Evolutionary conservation across 1,140 invertebrate genomes (phyloP).

Genomic region (Rhynchophorus ferrugineus): DNA sequence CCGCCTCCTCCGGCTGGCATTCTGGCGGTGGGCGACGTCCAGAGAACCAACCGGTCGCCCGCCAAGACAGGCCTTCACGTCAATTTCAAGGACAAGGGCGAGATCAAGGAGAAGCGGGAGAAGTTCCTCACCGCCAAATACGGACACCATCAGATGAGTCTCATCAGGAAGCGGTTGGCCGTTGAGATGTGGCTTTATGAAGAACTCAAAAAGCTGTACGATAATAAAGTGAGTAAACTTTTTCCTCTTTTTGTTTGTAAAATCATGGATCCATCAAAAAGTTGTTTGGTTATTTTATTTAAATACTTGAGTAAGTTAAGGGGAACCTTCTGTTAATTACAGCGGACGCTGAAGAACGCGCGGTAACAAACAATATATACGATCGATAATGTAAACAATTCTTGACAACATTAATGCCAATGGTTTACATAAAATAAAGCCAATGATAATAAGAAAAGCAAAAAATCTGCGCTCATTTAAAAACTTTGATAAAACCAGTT

Average conservation of each 20-base stretch:
- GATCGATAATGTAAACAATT: too few species aligned
- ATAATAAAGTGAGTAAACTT: slow-evolving; percentile 37
- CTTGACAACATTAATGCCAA: too few species aligned
- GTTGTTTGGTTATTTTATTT: too few species aligned
- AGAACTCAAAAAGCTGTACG: slow-evolving; percentile 84
- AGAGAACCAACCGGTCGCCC: slow-evolving; percentile 50
- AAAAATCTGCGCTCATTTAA: too few species aligned
- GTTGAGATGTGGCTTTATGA: slow-evolving; percentile 98
- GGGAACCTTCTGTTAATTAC: too few species aligned
- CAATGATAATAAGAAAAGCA: too few species aligned
- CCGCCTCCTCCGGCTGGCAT: slow-evolving; percentile 34
- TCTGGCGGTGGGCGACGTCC: slow-evolving; percentile 36
- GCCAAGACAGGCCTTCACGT: slow-evolving; percentile 75
- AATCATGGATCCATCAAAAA: slow-evolving; percentile 2
- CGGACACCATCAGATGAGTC: slow-evolving; percentile 92
- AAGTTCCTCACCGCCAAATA: slow-evolving; percentile 96
- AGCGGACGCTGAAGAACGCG: too few species aligned
- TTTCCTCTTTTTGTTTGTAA: neutral
- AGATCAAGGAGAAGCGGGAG: slow-evolving; percentile 76
- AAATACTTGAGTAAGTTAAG: too few species aligned
- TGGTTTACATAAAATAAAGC: too few species aligned
- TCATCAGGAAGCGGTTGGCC: slow-evolving; percentile 86
- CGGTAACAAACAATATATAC: too few species aligned
- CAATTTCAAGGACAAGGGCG: slow-evolving; percentile 78
- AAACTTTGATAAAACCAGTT: too few species aligned